Conservation (phyloP, 2,888 invertebrate species). For the Sesia apiformis region DNA sequence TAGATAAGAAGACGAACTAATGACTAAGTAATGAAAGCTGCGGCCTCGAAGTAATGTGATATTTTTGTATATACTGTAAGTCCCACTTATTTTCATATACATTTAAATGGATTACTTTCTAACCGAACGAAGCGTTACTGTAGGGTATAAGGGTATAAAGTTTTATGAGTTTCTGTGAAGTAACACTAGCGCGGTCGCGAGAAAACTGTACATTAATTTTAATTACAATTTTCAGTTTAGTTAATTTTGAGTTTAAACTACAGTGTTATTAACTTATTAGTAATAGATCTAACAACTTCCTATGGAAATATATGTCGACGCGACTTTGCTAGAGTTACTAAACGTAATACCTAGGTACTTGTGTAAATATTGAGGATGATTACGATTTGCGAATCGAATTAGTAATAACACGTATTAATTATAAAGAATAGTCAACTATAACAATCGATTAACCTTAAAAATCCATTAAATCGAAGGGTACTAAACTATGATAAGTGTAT, state of each 20-base stretch:
- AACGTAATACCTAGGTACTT: conserved; percentile 46
- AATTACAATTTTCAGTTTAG: background rate
- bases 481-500: conserved; percentile 68
- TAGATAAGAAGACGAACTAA: conserved; percentile 66
- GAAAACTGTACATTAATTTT: background rate
- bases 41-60: conserved; percentile 75
- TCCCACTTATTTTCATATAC: conserved; percentile 73
- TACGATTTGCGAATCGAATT: conserved; percentile 49
- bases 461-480: conserved; percentile 71
- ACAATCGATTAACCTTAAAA: conserved; percentile 57
- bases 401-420: conserved; percentile 38
- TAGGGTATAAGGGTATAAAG: conserved; percentile 38
- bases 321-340: conserved; percentile 1
- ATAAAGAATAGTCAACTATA: conserved; percentile 56
- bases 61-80: conserved; percentile 75
- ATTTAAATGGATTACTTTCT: conserved; percentile 70
- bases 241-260: background rate
- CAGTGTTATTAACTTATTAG: background rate
- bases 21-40: conserved; percentile 71
- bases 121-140: conserved; percentile 58
- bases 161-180: conserved; percentile 25
- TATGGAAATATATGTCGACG: background rate
- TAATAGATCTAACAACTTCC: no score
- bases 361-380: conserved; percentile 56
- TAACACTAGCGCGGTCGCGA: background rate